Base-by-base conservation (phyloP, 2,113 vertebrate species). In the Epinephelus fuscoguttatus region DNA sequence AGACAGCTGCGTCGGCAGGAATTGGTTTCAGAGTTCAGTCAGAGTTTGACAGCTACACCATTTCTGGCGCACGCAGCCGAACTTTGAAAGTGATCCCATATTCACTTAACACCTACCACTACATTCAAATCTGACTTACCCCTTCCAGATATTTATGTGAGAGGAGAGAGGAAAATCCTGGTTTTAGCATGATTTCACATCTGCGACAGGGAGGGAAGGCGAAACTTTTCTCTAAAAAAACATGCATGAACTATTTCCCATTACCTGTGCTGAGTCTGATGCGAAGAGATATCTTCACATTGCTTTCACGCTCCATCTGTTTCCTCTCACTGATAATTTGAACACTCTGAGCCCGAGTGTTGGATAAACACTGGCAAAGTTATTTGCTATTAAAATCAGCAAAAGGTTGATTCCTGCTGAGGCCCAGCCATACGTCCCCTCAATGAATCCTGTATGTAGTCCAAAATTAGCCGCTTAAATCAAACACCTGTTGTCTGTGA, bases 281-380 rank as follows among this genome's bases (percentile, higher is more conserved):
- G 60, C 53, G 27, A 63, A 67, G 72, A n/a, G 75, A 88, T 80
- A 83, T 76, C 84, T 66, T 69, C 77, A 19, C 80, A 49, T 79
- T 76, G 82, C 88, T 76, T 90, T 84, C 82, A 90, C 89, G 77
- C 86, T 86, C 84, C 82, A 88, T 84, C 88, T 89, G 92, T 82
- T 90, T 87, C 77, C 69, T 78, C 84, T 90, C 45, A 59, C 84
- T 78, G 79, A 89, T 91, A 60, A 91, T 89, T 90, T 81, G 53
- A 82, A 69, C 86, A 62, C 83, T 89, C 78, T 62, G 68, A 68
- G 71, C 68, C 82, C 3, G 42, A 76, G 78, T 72, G 75, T 85
- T 78, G 72, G 70, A 78, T 89, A 91, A 91, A 90, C 80, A 88
- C 80, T 47, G 80, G 72, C 55, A 78, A 68, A 80, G 70, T 77